Evolutionary conservation across 2,113 vertebrate genomes (phyloP).

Genomic region (Xenopus laevis): DNA sequence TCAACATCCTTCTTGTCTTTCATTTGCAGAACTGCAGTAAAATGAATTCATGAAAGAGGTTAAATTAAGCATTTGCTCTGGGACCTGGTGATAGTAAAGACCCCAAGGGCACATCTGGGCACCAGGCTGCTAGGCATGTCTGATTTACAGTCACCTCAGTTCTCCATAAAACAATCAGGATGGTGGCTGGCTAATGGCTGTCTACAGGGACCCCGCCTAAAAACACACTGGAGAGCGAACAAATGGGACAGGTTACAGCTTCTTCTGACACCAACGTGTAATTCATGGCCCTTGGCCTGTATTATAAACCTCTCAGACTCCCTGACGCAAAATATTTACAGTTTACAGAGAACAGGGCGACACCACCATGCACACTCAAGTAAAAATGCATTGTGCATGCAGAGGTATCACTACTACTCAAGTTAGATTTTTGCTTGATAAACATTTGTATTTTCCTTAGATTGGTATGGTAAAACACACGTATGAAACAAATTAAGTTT

Average conservation of each 20-base stretch:
- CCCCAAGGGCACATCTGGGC: slow-evolving; percentile 16
- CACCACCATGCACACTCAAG: neutral
- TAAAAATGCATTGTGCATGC: no score
- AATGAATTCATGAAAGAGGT: neutral
- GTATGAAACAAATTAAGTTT: no score
- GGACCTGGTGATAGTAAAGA: slow-evolving; percentile 9
- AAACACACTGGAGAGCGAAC: slow-evolving; percentile 56
- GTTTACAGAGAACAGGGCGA: slow-evolving; percentile 47
- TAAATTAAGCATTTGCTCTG: neutral
- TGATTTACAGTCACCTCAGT: slow-evolving; percentile 64
- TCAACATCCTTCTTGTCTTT: no score
- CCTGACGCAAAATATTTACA: slow-evolving; percentile 68
- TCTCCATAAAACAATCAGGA: slow-evolving; percentile 67
- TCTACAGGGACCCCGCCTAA: slow-evolving; percentile 61
- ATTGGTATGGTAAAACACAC: no score
- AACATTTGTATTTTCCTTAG: no score
- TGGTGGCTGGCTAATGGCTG: slow-evolving; percentile 64
- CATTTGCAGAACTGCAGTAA: neutral
- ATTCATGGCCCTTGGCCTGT: slow-evolving; percentile 75
- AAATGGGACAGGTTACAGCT: slow-evolving; percentile 63
- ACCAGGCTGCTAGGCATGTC: slow-evolving; percentile 47
- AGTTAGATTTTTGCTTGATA: no score
- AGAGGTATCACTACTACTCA: no score
- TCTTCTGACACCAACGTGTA: slow-evolving; percentile 68
- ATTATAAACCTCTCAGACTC: slow-evolving; percentile 68